Base-by-base conservation (phyloP, 2,797 vertebrate genomes). In the Antrozous pallidus region DNA sequence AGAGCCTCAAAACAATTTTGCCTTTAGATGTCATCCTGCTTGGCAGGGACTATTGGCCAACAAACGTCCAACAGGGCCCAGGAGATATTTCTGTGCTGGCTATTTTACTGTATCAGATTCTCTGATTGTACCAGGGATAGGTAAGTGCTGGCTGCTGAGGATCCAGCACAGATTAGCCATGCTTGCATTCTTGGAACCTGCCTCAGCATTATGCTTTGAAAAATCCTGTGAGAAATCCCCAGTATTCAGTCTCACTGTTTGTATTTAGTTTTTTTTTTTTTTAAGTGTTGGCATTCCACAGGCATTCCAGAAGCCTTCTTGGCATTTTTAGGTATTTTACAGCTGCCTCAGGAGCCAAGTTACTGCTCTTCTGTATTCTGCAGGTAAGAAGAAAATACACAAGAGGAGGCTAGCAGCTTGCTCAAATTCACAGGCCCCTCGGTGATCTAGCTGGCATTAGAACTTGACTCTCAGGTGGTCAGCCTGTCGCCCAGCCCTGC, bases 11-110 rank as follows among this genome's bases (percentile, higher is more conserved):
- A 82, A 73, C 83, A 95, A 83, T 96, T 97, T 94, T 80, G 77
- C 95, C 97, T 98, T 98, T 94, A 97, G 69, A 95, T 97, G 78
- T 94, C 88, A 92, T 97, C 96, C 86, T 97, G 9, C 33, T 96
- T 98, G 96, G 81, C 94, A 92, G 79, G 95, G 91, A 80, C 90
- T 96, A 81, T 93, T 97, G 94, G 94, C 95, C 0, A 2, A 94
- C 91, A 96, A 97, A 97, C 92, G 97, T 96, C 93, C 96, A 54
- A 22, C 22, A 20, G 77, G 93, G 92, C 95, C 94, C 47, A 0
- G 86, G 93, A 96, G 91, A 79, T 89, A 69, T 75, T 97, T 93
- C 87, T 94, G 80, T 96, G 85, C 92, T 83, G 95, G 65, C 84
- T 97, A 85, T 71, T 97, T 97, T 96, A 97, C 98, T 96, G 69